Percentiles rank a stretch among this genome's conserved stretches.
Evolutionary conservation across 2,113 vertebrate species (phyloP).

Genomic region (Synchiropus splendidus): DNA sequence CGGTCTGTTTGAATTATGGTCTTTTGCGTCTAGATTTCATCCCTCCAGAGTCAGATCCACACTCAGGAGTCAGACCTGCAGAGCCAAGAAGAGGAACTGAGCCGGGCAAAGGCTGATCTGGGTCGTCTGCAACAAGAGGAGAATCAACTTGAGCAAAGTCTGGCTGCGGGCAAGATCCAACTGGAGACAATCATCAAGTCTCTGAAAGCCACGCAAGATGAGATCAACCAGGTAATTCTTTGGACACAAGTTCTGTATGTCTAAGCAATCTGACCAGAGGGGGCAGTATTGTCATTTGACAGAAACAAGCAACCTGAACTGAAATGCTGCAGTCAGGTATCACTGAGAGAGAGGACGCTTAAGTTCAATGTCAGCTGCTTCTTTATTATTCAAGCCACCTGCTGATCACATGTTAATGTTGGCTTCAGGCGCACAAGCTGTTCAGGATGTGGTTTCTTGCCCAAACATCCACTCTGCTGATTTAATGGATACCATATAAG

Average conservation of each 20-base stretch:
- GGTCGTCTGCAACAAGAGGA: constrained; percentile 88
- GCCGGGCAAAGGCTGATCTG: constrained; percentile 82
- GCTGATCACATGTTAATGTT: too few species aligned
- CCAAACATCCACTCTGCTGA: too few species aligned
- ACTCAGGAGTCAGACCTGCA: constrained; percentile 90
- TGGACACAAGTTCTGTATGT: constrained; percentile 1
- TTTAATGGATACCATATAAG: too few species aligned
- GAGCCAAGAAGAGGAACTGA: constrained; percentile 89
- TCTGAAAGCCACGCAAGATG: constrained; percentile 88
- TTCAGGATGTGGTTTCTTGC: too few species aligned
- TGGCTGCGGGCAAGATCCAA: constrained; percentile 87
- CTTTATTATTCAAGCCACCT: too few species aligned
- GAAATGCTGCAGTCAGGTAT: too few species aligned
- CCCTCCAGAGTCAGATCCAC: constrained; percentile 87
- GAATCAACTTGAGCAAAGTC: constrained; percentile 87
- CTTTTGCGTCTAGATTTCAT: constrained; percentile 73
- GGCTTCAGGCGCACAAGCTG: too few species aligned
- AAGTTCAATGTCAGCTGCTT: too few species aligned
- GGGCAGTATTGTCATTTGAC: not conserved
- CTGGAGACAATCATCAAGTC: constrained; percentile 96
- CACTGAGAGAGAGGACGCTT: too few species aligned
- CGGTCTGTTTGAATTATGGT: too few species aligned
- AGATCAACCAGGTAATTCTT: constrained; percentile 87
- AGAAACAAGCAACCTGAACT: not conserved
- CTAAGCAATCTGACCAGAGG: not conserved